phyloP scores from a whole-genome alignment of 2,888 invertebrate genomes.

The Masnerella sp. region DNA sequence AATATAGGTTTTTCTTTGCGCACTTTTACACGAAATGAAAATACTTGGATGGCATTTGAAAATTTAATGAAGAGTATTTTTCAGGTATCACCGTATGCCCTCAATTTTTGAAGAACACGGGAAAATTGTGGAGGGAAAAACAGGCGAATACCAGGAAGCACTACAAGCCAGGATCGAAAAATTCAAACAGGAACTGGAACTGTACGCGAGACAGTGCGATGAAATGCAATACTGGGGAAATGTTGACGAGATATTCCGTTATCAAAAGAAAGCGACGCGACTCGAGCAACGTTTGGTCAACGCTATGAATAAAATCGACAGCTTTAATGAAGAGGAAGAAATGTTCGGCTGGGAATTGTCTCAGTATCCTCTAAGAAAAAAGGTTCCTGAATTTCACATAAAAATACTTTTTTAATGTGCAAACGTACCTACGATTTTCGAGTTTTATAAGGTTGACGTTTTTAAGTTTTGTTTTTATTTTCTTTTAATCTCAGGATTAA shows the following conservation, averaged over 20 bases:
- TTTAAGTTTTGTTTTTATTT: too few species aligned
- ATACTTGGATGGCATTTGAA: too few species aligned
- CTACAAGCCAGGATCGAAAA: constrained; percentile 88
- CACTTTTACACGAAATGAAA: too few species aligned
- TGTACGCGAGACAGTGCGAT: constrained; percentile 88
- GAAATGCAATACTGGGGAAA: constrained; percentile 94
- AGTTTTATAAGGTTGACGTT: too few species aligned
- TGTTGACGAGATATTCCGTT: constrained; percentile 88
- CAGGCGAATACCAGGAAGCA: constrained; percentile 89
- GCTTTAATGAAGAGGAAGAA: constrained; percentile 94
- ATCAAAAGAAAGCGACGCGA: constrained; percentile 88
- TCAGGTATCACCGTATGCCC: constrained; percentile 86
- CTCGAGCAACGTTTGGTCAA: constrained; percentile 84
- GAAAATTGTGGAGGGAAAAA: constrained; percentile 88
- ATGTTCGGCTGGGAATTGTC: constrained; percentile 93
- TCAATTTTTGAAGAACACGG: constrained; percentile 90
- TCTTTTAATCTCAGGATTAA: too few species aligned
- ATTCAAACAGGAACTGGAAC: constrained; percentile 89
- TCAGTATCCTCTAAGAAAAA: constrained; percentile 91
- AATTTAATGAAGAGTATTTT: too few species aligned
- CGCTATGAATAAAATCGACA: constrained; percentile 89
- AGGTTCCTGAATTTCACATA: too few species aligned
- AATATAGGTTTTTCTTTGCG: too few species aligned
- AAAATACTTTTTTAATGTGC: too few species aligned
- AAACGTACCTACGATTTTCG: too few species aligned